Evolutionary conservation across 1,140 invertebrate genomes (phyloP).

Genomic region (Drosophila ercepeae): DNA sequence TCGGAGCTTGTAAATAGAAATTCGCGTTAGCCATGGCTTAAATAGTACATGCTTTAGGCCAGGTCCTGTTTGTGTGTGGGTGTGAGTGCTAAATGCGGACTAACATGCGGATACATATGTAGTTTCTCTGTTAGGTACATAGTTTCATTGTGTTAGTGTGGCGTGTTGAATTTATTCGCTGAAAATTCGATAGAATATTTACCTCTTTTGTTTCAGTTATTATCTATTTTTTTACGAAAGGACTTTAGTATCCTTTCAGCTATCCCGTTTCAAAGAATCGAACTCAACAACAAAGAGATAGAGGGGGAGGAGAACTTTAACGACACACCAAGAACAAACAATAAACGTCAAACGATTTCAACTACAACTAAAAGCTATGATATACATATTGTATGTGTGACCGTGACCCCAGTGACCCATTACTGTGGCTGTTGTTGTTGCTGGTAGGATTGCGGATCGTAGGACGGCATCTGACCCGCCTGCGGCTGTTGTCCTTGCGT

Average conservation of each 20-base stretch:
- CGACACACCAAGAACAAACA: conserved; percentile 66
- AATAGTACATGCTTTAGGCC: neutral
- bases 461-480: conserved; percentile 31
- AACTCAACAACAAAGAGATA: conserved; percentile 12
- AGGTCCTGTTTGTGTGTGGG: neutral
- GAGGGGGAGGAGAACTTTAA: conserved; percentile 41
- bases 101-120: conserved; percentile 52
- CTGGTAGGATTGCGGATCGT: conserved; percentile 53
- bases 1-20: conserved; percentile 72
- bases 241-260: conserved; percentile 7
- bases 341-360: conserved; percentile 56
- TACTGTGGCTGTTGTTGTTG: conserved; percentile 63
- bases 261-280: no score
- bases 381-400: conserved; percentile 57
- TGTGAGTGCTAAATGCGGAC: neutral
- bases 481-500: conserved; percentile 44
- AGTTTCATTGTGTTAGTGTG: conserved; percentile 74
- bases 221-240: neutral
- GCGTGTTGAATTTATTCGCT: conserved; percentile 33
- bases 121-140: conserved; percentile 78
- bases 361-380: conserved; percentile 73
- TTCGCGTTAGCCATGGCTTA: conserved; percentile 53
- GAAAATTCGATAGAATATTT: conserved; percentile 55
- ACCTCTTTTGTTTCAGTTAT: conserved; percentile 10
- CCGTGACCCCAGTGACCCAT: conserved; percentile 11